Base-by-base conservation (phyloP, 2,113 vertebrate species). In the Trogon surrucura region DNA sequence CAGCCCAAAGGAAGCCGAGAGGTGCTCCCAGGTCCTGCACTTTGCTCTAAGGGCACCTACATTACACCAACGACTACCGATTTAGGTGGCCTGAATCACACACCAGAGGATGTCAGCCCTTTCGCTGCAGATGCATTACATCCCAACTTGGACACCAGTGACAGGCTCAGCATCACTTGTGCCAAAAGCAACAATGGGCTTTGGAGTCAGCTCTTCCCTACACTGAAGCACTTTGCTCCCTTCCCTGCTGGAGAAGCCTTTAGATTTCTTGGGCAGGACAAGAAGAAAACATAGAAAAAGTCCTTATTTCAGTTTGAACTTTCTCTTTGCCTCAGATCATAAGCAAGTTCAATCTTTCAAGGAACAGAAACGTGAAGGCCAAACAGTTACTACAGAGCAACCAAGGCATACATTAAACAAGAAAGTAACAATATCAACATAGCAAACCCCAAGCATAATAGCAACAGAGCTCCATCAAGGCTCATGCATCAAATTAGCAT, bases 401-500 rank as follows among this genome's bases (percentile, higher is more conserved):
- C 53, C 51, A 26, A 73, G 44, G 47, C 30, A 85, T 22, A 56
- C 29, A 56, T 51, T 57, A 80, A 96, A 91, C 44, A 77, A 88
- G 41, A 82, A 75, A 75, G 58, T 9, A 92, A 72, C 44, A 44
- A 14, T 80, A 91, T 50, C 69, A 91, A 91, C 58, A 38, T 9
- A 91, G 84, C 86, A 91, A 96, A 93, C 13, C 38, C 71, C 77
- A 78, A 56, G 45, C 45, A 51, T 27, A 61, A 71, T 9, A 79
- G 64, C 45, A 74, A 72, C 3, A 77, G 48, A 86, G 61, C 57
- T 78, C 29, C 65, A 85, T 48, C 78, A 89, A 95, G 73, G 45
- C 54, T 91, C 27, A 64, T 9, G 36, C 26, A 57, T 88, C 65
- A 86, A 93, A 91, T 85, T 30, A 91, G 71, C 79, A 89, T 71